These are phyloP conservation scores for Xenentodon cancila DNA, from an alignment of 2,797 vertebrate species.

Conservation along the genomic window DNA sequence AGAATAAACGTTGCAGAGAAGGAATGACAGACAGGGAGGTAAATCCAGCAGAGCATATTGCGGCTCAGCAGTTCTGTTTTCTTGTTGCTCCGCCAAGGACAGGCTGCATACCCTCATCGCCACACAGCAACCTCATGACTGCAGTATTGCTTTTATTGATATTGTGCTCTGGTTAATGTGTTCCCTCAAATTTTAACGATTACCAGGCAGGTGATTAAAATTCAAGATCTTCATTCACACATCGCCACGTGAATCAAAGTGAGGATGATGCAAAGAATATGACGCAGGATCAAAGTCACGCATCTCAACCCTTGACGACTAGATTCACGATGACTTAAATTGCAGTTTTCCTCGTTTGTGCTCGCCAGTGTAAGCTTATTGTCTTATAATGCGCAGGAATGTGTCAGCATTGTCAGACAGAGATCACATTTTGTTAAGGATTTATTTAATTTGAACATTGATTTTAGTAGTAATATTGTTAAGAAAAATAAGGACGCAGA, in stretches of 20 bases:
- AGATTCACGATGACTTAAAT: too few species aligned
- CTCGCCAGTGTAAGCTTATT: too few species aligned
- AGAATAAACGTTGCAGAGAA: constrained; percentile 17
- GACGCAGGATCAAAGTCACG: too few species aligned
- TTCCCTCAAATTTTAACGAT: constrained; percentile 29
- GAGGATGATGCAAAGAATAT: constrained; percentile 6
- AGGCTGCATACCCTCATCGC: constrained; percentile 32
- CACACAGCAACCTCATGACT: constrained; percentile 55
- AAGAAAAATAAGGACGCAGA: too few species aligned
- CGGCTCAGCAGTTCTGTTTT: constrained; percentile 62
- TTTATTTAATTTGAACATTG: too few species aligned
- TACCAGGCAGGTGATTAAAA: constrained; percentile 38
- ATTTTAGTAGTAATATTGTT: too few species aligned
- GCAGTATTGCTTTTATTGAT: constrained; percentile 10
- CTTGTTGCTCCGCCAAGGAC: constrained; percentile 58
- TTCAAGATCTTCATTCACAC: constrained; percentile 23
- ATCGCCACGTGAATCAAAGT: constrained; percentile 3
- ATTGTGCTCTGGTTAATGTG: background rate
- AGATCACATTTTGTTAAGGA: too few species aligned
- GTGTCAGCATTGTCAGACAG: too few species aligned
- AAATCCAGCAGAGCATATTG: constrained; percentile 61
- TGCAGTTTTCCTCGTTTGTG: too few species aligned
- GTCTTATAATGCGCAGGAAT: too few species aligned
- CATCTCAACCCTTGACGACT: too few species aligned
- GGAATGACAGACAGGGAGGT: constrained; percentile 18